Evolutionary conservation across 1,140 invertebrate species (phyloP).

Genomic region (Drosophila arawakana): DNA sequence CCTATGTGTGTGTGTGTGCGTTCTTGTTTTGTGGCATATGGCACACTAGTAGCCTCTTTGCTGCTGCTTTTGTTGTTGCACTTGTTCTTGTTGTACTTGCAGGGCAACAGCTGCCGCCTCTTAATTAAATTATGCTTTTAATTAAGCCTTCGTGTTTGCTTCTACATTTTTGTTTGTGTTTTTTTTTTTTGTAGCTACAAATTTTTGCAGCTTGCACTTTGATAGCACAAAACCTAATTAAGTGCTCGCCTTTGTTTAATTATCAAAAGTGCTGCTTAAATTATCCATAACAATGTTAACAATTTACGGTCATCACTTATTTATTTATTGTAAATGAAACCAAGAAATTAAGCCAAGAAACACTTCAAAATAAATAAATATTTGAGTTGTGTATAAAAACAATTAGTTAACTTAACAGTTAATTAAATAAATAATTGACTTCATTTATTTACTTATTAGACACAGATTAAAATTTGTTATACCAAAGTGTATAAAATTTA

Average conservation of each 20-base stretch:
- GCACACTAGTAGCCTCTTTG: conserved; percentile 40
- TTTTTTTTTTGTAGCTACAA: conserved; percentile 34
- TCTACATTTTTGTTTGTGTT: conserved; percentile 3
- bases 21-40: conserved; percentile 71
- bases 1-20: conserved; percentile 19
- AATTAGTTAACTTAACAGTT: too few species aligned
- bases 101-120: conserved; percentile 59
- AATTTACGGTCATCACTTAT: conserved; percentile 7
- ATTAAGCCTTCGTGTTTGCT: conserved; percentile 63
- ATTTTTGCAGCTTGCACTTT: conserved; percentile 33
- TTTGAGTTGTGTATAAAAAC: too few species aligned
- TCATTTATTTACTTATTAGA: too few species aligned
- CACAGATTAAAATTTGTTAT: too few species aligned
- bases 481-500: too few species aligned
- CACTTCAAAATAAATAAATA: too few species aligned
- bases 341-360: background rate
- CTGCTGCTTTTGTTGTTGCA: conserved; percentile 42
- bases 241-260: conserved; percentile 45
- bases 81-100: conserved; percentile 42
- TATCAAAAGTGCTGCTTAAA: conserved; percentile 20
- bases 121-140: conserved; percentile 81
- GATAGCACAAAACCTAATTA: conserved; percentile 43
- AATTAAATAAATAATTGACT: too few species aligned
- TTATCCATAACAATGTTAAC: conserved; percentile 8
- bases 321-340: conserved; percentile 2